Base-by-base conservation (phyloP, 2,797 vertebrate species). In the Falco berigora region DNA sequence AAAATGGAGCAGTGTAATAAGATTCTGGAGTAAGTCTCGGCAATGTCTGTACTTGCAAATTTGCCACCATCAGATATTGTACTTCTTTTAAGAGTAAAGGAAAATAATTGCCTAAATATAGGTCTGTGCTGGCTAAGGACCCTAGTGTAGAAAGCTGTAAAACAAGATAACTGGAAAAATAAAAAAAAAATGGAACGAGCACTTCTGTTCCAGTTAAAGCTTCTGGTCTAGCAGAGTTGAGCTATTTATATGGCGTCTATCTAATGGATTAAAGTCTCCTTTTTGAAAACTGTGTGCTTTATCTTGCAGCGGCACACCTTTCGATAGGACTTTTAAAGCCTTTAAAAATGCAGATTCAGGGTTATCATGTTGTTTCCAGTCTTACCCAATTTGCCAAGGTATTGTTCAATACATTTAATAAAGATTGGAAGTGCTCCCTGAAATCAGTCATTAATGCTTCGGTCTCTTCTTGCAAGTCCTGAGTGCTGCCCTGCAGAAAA, bases 241-340 rank as follows among this genome's bases (percentile, higher is more conserved):
- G 74, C 83, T 82, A n/a, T 91, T 96, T 77, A 25, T 66, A 66
- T 79, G 73, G 83, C 72, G 61, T 62, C 44, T 80, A 92, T 52
- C 78, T 64, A 74, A 88, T 92, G 90, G 89, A 90, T 88, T 82
- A 66, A 66, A 90, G 73, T 42, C 77, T 90, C 69, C 89, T 64
- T 86, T 58, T 61, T 62, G 50, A 71, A 56, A 34, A 50, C 5
- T 4, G 1, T 30, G 55, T 21, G 79, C 86, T 95, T 97, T 96
- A 96, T 97, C 96, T 96, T 22, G 2, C 94, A 73, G 92, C 4
- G 22, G 40, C 96, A 96, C 89, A 90, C 92, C 85, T 96, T 88
- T 85, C 17, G 8, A 50, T 68, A 27, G 88, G 88, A 55, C 77
- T 76, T 92, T 21, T 42, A 61, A 58, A 78, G 72, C 64, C 74